phyloP scores from a whole-genome alignment of 2,888 invertebrate species.

The Spilarctia lutea region DNA sequence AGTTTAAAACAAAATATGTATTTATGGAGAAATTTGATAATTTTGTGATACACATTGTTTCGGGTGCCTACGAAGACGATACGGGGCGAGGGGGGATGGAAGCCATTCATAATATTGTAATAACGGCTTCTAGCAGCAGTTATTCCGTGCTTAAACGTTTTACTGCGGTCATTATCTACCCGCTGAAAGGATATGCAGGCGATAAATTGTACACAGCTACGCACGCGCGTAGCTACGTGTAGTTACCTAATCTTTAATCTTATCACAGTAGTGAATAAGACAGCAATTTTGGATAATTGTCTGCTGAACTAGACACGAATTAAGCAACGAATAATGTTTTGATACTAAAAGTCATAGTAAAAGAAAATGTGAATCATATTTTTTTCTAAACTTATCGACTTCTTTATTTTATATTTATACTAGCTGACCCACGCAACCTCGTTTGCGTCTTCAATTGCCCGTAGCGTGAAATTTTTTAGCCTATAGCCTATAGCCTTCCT shows the following conservation, averaged over 20 bases:
- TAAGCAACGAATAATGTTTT: neutral
- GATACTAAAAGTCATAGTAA: neutral
- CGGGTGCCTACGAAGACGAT: slow-evolving; percentile 48
- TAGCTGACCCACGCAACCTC: too few relatives aligned
- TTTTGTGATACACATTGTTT: slow-evolving; percentile 28
- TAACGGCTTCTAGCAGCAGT: slow-evolving; percentile 84
- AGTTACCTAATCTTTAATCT: slow-evolving; percentile 46
- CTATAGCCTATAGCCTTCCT: too few relatives aligned
- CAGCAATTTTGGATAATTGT: slow-evolving; percentile 28
- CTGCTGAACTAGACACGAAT: slow-evolving; percentile 10
- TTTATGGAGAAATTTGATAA: slow-evolving; percentile 14
- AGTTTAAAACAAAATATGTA: neutral
- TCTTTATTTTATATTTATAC: neutral
- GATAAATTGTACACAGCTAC: slow-evolving; percentile 81
- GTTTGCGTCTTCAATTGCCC: too few relatives aligned
- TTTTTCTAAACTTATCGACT: neutral
- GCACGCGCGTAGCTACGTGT: slow-evolving; percentile 67
- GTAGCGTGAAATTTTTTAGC: too few relatives aligned
- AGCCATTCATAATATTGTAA: slow-evolving; percentile 86
- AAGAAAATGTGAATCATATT: too few relatives aligned
- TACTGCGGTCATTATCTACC: slow-evolving; percentile 86
- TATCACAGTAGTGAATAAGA: slow-evolving; percentile 32
- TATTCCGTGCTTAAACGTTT: slow-evolving; percentile 86
- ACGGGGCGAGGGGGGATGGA: slow-evolving; percentile 63
- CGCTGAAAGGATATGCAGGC: slow-evolving; percentile 86